Evolutionary conservation across 2,888 invertebrate genomes (phyloP).

Genomic region (Ecdyonurus torrentis): DNA sequence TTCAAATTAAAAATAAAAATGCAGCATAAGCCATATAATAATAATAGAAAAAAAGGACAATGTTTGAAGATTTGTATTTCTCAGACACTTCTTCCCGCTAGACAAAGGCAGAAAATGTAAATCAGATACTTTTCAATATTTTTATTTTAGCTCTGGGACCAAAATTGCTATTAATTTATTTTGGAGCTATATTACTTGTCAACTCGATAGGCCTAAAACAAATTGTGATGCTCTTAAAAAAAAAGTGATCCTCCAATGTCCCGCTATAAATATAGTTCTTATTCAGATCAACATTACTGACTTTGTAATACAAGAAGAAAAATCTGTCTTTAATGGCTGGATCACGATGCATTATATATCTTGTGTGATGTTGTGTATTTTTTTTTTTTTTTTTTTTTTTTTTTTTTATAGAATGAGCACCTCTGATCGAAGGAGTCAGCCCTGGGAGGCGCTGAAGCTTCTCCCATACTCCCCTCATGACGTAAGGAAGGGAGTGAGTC

Average conservation of each 20-base stretch:
- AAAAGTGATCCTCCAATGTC: no score
- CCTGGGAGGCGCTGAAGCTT: conserved; percentile 70
- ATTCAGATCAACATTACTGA: background rate
- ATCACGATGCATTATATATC: background rate
- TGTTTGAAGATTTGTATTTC: no score
- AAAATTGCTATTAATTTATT: no score
- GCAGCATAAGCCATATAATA: background rate
- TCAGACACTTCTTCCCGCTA: no score
- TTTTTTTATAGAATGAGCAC: conserved; percentile 29
- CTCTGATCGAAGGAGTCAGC: conserved; percentile 77
- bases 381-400: background rate
- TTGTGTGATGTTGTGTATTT: background rate
- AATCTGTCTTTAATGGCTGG: background rate
- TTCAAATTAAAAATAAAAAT: background rate
- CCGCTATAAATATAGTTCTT: no score
- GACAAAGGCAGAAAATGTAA: no score
- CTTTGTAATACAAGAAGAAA: background rate
- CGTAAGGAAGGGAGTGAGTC: conserved; percentile 71
- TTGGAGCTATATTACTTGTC: no score
- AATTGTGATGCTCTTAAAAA: no score
- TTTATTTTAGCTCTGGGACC: no score
- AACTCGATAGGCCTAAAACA: no score
- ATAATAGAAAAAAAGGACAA: no score
- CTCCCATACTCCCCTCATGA: conserved; percentile 72
- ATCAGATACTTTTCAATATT: no score